phyloP scores from a whole-genome alignment of 1,140 invertebrate species.

The Protaetia brevitarsis region DNA sequence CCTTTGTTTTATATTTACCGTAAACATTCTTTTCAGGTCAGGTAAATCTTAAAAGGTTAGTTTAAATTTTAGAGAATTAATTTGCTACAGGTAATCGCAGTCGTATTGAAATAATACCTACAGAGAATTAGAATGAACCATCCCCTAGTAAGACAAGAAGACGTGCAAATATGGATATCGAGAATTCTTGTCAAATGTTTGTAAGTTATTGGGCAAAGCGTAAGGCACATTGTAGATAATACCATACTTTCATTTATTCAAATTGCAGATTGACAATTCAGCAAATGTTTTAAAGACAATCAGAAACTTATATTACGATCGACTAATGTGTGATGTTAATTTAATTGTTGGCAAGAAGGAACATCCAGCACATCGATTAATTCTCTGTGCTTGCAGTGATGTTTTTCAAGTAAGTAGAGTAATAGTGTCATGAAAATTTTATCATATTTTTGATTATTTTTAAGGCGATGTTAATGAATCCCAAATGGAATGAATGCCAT shows the following conservation, averaged over 20 bases:
- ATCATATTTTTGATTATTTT: constrained; percentile 28
- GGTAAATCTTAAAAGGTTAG: background rate
- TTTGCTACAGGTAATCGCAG: background rate
- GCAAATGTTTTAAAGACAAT: constrained; percentile 41
- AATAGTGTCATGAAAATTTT: background rate
- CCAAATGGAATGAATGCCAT: constrained; percentile 87
- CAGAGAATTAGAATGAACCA: background rate
- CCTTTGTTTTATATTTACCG: background rate
- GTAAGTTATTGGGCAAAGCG: background rate
- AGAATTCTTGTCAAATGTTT: constrained; percentile 27
- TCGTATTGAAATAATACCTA: background rate
- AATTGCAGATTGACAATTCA: constrained; percentile 39
- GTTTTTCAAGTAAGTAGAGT: constrained; percentile 86
- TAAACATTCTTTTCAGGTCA: background rate
- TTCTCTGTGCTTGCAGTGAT: constrained; percentile 91
- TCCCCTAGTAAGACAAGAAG: constrained; percentile 19
- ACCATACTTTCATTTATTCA: background rate
- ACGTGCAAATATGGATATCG: constrained; percentile 8
- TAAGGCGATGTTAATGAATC: constrained; percentile 91
- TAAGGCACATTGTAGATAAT: background rate
- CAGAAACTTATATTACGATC: constrained; percentile 40
- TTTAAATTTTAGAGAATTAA: background rate
- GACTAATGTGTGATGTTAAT: constrained; percentile 45
- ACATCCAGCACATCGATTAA: constrained; percentile 86
- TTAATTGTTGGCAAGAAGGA: constrained; percentile 53